Conservation (phyloP, 2,797 vertebrate species). For the Clarias pachynema region DNA sequence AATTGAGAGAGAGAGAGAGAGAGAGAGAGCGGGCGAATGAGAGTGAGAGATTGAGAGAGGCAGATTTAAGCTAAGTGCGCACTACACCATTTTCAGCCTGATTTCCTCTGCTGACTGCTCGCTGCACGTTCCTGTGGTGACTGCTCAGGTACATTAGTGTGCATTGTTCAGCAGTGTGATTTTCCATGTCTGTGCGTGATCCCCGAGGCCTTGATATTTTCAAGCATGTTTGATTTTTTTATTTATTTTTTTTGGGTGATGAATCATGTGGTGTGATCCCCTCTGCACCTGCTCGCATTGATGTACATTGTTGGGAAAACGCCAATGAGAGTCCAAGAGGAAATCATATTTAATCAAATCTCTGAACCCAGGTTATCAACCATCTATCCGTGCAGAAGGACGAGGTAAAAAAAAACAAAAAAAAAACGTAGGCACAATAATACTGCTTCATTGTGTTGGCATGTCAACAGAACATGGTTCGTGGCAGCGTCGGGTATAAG, state of each 20-base stretch:
- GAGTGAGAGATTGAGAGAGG: neutral
- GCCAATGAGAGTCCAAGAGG: neutral
- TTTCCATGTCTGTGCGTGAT: neutral
- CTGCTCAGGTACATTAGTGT: neutral
- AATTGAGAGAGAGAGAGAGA: neutral
- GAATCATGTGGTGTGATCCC: neutral
- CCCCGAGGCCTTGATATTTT: neutral
- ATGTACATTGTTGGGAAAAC: neutral
- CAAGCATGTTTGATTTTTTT: neutral
- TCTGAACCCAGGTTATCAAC: neutral
- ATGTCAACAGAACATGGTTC: slow-evolving; percentile 4
- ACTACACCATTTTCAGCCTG: neutral
- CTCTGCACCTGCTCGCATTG: neutral
- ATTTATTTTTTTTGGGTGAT: neutral
- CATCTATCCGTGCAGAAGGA: neutral
- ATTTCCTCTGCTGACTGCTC: neutral
- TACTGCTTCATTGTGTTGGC: neutral
- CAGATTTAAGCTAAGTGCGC: neutral
- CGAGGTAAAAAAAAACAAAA: neutral
- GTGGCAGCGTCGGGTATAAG: neutral
- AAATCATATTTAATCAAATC: neutral
- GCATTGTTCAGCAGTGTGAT: neutral
- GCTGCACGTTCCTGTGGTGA: neutral
- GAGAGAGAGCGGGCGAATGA: neutral
- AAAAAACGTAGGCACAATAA: neutral